These are phyloP conservation scores for Mobula birostris DNA, from an alignment of 2,113 vertebrate species.

Conservation along the genomic window DNA sequence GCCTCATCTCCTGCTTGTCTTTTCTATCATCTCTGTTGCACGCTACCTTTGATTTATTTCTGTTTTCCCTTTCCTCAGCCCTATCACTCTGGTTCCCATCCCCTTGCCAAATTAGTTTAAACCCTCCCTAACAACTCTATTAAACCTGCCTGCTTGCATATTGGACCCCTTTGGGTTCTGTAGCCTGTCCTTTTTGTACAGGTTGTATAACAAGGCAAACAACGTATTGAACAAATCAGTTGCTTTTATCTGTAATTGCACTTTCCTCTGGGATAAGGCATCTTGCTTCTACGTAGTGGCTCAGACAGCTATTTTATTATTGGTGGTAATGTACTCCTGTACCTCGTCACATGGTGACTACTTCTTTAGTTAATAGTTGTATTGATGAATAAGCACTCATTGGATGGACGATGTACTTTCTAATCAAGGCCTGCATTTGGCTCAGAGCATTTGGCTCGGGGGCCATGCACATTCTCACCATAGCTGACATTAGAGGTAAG, in stretches of 20 bases:
- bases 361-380: background rate
- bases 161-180: no score
- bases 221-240: background rate
- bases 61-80: no score
- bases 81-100: no score
- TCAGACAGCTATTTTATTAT: background rate
- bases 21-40: no score
- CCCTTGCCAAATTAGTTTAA: no score
- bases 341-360: background rate
- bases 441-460: background rate
- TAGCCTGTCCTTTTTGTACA: no score
- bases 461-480: background rate
- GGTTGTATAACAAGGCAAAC: background rate
- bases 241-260: background rate
- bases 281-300: background rate
- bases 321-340: background rate
- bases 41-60: no score
- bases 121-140: no score
- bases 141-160: no score
- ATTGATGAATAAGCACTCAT: background rate
- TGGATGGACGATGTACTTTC: background rate
- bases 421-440: background rate
- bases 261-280: background rate
- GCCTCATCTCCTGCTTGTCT: no score
- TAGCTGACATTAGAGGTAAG: background rate